Percentiles rank a stretch among this genome's conserved stretches.
These are phyloP conservation scores for Oreochromis grahami DNA, from an alignment of 2,797 vertebrate species.

Conservation along the genomic window DNA sequence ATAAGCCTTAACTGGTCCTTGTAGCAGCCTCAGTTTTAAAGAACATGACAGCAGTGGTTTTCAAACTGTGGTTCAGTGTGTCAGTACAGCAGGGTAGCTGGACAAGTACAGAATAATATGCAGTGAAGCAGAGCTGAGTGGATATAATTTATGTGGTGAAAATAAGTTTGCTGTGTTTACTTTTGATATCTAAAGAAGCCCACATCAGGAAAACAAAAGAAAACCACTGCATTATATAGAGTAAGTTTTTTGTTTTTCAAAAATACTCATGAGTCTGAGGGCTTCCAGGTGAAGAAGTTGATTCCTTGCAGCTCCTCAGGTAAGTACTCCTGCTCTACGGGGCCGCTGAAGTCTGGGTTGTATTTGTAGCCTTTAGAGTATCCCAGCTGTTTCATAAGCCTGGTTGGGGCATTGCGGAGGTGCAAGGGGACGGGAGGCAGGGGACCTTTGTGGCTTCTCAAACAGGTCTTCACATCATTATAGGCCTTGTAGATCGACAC, in stretches of 20 bases:
- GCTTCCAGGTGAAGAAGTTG: constrained; percentile 82
- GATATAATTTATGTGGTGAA: not conserved
- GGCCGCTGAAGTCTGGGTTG: constrained; percentile 81
- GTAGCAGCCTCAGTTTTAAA: not conserved
- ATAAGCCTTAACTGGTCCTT: not conserved
- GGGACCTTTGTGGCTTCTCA: constrained; percentile 88
- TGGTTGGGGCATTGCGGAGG: constrained; percentile 90
- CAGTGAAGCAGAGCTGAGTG: not conserved
- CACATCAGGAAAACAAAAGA: not conserved
- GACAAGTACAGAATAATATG: not conserved
- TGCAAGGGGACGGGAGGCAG: constrained; percentile 91
- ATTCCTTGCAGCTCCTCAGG: constrained; percentile 82
- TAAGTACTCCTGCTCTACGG: constrained; percentile 90
- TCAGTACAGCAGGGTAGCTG: not conserved
- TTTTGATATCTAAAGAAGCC: not conserved
- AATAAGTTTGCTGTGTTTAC: not conserved
- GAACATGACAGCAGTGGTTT: not conserved
- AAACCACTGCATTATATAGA: not conserved
- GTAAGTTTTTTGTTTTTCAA: not conserved
- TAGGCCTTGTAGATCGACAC: constrained; percentile 89
- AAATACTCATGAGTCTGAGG: constrained; percentile 23
- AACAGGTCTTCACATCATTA: constrained; percentile 83
- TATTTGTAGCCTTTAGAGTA: constrained; percentile 93
- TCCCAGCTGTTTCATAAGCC: constrained; percentile 90
- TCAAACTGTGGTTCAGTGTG: not conserved